These are phyloP conservation scores for Cervus canadensis DNA, from an alignment of 2,113 vertebrate genomes.

Conservation along the genomic window DNA sequence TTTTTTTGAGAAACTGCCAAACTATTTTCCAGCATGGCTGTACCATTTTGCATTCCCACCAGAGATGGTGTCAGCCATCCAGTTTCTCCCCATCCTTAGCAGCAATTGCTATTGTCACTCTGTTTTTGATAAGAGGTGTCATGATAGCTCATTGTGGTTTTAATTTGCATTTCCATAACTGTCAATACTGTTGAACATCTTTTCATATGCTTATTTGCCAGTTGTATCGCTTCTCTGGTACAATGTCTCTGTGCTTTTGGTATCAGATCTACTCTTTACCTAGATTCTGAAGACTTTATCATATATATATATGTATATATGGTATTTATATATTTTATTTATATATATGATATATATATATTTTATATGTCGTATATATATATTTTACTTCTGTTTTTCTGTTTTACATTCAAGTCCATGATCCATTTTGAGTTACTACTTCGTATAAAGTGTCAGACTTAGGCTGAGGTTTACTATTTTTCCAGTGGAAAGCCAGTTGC, in stretches of 20 bases:
- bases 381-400: background rate
- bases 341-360: background rate
- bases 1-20: background rate
- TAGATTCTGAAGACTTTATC: background rate
- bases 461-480: background rate
- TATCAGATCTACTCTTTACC: background rate
- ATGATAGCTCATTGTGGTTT: background rate
- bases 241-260: background rate
- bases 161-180: background rate
- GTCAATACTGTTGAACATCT: background rate
- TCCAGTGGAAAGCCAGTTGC: background rate
- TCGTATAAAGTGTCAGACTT: background rate
- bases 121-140: background rate
- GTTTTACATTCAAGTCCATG: background rate
- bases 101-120: background rate
- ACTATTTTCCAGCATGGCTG: background rate
- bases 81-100: background rate
- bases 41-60: background rate
- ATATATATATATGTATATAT: background rate
- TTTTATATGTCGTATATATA: background rate
- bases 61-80: background rate
- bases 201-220: background rate
- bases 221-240: background rate
- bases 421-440: background rate
- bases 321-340: background rate